Base-by-base conservation (phyloP, 2,113 vertebrate genomes). In the Tamias sibiricus region DNA sequence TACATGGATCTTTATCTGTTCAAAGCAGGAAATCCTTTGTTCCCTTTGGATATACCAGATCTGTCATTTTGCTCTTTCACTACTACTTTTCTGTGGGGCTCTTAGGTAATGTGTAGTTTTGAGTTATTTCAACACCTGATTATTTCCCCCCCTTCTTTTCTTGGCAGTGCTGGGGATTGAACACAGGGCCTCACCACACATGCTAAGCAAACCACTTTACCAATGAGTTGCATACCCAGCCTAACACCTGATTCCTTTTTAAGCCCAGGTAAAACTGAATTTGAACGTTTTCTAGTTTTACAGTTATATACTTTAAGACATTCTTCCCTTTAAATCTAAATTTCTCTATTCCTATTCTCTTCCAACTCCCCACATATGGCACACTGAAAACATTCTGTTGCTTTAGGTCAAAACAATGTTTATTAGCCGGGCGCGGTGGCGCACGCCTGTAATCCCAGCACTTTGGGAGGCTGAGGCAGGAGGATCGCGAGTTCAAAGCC, bases 371-470 rank as follows among this genome's bases (percentile, higher is more conserved):
- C 24, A 76, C 16, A 87, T 87, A 35, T 94, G 59, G 66, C 57
- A 80, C 12, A 35, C 24, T 71, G 49, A 52, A 86, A 95, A 90
- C 32, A 75, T 44, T 62, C 49, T 94, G n/a, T 83, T 68, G 81
- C 40, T 97, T 95, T 35, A 90, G 57, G 59, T 95, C 76, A 90
- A 92, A 96, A 80, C 20, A 72, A 52, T 71, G 54, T 52, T 93
- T 92, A 95, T 76, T 85, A n/a, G n/a, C n/a, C n/a, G n/a, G n/a
- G n/a, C n/a, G n/a, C n/a, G n/a, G n/a, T n/a, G n/a, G n/a, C n/a
- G n/a, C n/a, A n/a, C n/a, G n/a, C n/a, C n/a, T n/a, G n/a, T n/a
- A n/a, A n/a, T n/a, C n/a, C n/a, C n/a, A n/a, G n/a, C n/a, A n/a
- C n/a, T n/a, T n/a, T n/a, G n/a, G n/a, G n/a, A n/a, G n/a, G n/a